Evolutionary conservation across 1,140 invertebrate species (phyloP), one percentile per base, ranked within the genome.

Genomic region (Delia radicum): DNA sequence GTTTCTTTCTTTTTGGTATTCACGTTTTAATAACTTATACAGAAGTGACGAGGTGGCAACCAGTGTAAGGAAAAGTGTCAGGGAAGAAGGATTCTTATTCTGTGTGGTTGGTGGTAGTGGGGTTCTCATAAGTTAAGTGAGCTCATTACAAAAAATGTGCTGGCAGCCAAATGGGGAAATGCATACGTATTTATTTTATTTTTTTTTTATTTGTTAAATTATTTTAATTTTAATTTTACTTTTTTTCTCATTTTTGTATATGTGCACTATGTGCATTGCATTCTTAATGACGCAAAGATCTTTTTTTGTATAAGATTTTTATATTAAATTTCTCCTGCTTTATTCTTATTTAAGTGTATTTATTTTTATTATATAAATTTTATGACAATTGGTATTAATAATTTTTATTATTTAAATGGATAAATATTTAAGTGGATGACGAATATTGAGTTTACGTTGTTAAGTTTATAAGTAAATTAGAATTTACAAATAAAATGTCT

Each of bases 101-200:
- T n/a, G 4, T 24, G 61, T 24, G 12, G 12, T 4, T 63, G n/a
- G 0, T 7, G 12, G 61, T 24, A 63, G n/a, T 26, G 27, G 61
- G 10, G 27, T 24, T 26, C 18, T 26, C 61, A 63, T 24, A 63
- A 63, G 61, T 24, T 63, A 28, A 26, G n/a, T 63, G 61, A 28
- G 61, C 27, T 24, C 21, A 28, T 28, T 26, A 63, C 15, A 63
- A 28, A 18, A 24, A 63, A 63, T 28, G 61, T 28, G 37, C 27
- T 63, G 61, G 61, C 61, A 63, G 21, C 61, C 61, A 28, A 63
- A 63, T 63, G 61, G 61, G 61, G 61, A 63, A 63, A 63, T 28
- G 61, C 61, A 13, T 63, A 63, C 21, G 27, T 1, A 42, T 42
- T 42, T 42, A 42, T 42, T 42, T 42, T 8, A 15, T 13, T 37